Conservation (phyloP, 2,888 invertebrate genomes). For the Agrotis ipsilon region DNA sequence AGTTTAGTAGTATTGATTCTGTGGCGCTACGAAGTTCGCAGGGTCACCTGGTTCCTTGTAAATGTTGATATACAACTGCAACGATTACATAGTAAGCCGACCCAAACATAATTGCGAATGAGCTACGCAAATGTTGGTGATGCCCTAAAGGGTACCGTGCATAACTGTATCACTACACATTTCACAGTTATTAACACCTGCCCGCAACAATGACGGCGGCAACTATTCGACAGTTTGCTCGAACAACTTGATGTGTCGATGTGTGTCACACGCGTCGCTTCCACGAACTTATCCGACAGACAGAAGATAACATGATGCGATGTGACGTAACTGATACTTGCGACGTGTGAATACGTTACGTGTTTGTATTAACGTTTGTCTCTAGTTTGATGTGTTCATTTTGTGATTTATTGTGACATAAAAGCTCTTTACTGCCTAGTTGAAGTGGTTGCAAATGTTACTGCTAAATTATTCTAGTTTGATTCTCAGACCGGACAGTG, state of each 20-base stretch:
- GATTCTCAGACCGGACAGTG: too few species aligned
- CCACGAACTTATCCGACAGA: not conserved
- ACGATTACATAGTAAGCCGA: too few species aligned
- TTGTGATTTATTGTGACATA: too few species aligned
- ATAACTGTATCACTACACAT: not conserved
- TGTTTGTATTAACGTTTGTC: not conserved
- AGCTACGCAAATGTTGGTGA: not conserved
- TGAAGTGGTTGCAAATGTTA: too few species aligned
- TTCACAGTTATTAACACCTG: not conserved
- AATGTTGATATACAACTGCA: not conserved
- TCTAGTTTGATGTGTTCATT: too few species aligned
- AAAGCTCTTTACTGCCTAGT: too few species aligned
- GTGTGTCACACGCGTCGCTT: conserved; percentile 14
- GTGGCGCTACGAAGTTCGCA: too few species aligned
- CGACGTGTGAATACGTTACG: too few species aligned
- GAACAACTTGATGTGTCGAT: conserved; percentile 10
- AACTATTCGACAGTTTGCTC: not conserved
- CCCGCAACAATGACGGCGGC: not conserved
- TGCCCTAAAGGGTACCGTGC: not conserved
- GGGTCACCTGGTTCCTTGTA: too few species aligned
- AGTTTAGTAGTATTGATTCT: too few species aligned
- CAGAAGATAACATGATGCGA: not conserved
- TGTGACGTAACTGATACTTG: conserved; percentile 3
- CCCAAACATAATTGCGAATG: not conserved
- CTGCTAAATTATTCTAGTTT: too few species aligned